Percentiles rank a stretch among this genome's conserved stretches.
phyloP scores from a whole-genome alignment of 2,113 vertebrate genomes.

The Mungos mungo region DNA sequence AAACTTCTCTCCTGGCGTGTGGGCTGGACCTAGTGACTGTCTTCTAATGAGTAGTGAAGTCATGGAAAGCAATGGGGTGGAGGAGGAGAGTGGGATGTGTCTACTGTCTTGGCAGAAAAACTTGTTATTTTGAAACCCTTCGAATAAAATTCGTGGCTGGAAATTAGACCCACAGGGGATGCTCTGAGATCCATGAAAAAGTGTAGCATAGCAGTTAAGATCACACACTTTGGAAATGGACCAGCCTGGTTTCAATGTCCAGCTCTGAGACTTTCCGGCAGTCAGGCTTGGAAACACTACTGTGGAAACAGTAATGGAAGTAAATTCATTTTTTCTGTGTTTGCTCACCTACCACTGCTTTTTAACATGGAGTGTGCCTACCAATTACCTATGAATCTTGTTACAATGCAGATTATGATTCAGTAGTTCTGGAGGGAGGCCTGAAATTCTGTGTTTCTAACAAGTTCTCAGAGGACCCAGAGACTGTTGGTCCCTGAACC shows the following conservation, averaged over 20 bases:
- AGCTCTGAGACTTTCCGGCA: not conserved
- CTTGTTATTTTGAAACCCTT: not conserved
- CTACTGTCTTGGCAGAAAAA: not conserved
- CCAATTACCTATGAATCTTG: not conserved
- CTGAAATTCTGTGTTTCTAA: too few species aligned
- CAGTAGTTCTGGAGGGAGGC: too few species aligned
- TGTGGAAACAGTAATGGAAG: not conserved
- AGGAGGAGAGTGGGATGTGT: not conserved
- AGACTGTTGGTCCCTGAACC: too few species aligned
- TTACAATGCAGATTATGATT: too few species aligned
- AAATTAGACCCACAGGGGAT: not conserved
- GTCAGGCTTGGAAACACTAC: not conserved
- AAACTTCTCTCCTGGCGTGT: not conserved
- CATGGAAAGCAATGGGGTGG: not conserved
- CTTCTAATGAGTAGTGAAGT: not conserved
- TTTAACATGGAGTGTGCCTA: not conserved
- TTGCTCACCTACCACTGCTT: not conserved
- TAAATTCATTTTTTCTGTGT: not conserved
- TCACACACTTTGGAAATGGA: not conserved
- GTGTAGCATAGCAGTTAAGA: not conserved
- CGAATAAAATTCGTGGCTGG: not conserved
- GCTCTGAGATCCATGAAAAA: not conserved
- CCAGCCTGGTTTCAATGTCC: not conserved
- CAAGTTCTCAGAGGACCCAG: too few species aligned
- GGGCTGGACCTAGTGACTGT: not conserved